Evolutionary conservation across 2,888 invertebrate species (phyloP), one percentile per base, ranked within the genome.

Genomic region (Baronia brevicornis): DNA sequence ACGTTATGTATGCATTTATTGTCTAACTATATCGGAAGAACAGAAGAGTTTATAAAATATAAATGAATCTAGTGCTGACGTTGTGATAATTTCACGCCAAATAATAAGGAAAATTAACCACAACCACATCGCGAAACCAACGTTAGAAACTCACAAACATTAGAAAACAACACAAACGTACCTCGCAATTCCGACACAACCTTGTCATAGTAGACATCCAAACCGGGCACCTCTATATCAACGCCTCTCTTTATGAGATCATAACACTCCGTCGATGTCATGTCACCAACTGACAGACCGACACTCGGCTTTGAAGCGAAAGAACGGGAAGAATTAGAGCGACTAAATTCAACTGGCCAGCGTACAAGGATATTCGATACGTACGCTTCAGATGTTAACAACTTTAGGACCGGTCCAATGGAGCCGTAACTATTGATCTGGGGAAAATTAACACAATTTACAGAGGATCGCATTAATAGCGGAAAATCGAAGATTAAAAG

Each of bases 181-280:
- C 88, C 88, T 87, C 88, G 69, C 8, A 88, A 73, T 59, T 87
- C 86, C 41, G 69, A 49, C 38, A 88, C 86, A 36, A 87, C 84
- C 68, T 85, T 86, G 54, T 88, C 88, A 60, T 85, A 87, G 60
- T 86, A 88, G 41, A 72, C 65, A 38, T 87, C 86, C 51, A 86
- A 60, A 19, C 86, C 85, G 2, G 85, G 84, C 54, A 84, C 84
- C 59, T 85, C 84, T 10, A 79, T 75, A 45, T 82, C 80, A 9
- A 85, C 70, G 28, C 84, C 85, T 48, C 63, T 69, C 59, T 74
- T 78, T 53, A 85, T 85, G 48, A 84, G 67, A 53, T 82, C 82
- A 65, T 84, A 84, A 41, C 84, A 80, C 65, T 84, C 82, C 33
- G 84, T 72, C 52, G 78, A 70, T 60, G 84, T 73, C 85, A 85